A percentile compares a stretch with the other conserved stretches of the same genome.
Evolutionary conservation across 1,140 invertebrate genomes (phyloP).

Genomic region (Brachionus manjavacas): DNA sequence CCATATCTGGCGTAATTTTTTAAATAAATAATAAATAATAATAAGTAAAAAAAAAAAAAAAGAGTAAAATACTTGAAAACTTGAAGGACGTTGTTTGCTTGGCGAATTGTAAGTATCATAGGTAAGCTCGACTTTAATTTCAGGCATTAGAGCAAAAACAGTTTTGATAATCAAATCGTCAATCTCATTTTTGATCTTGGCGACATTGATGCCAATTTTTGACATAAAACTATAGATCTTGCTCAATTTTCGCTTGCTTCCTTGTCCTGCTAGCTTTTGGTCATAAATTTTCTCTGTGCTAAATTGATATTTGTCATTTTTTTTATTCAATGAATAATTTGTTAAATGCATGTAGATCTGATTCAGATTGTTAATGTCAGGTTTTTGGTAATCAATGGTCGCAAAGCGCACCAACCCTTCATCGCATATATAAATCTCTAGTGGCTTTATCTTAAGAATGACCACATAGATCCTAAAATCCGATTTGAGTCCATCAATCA

Average conservation of each 20-base stretch:
- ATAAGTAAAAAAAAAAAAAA: too few relatives aligned
- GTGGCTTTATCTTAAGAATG: slow-evolving; percentile 57
- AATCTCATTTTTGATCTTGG: slow-evolving; percentile 48
- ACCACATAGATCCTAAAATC: slow-evolving; percentile 60
- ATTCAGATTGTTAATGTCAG: slow-evolving; percentile 44
- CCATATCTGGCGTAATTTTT: too few relatives aligned
- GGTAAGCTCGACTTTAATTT: slow-evolving; percentile 56
- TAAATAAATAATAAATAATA: too few relatives aligned
- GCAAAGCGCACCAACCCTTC: slow-evolving; percentile 59
- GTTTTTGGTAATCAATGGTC: slow-evolving; percentile 57
- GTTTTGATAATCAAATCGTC: slow-evolving; percentile 60
- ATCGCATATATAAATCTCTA: slow-evolving; percentile 59
- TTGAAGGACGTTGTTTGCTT: neutral
- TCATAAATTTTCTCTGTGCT: slow-evolving; percentile 49
- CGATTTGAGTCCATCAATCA: slow-evolving; percentile 60
- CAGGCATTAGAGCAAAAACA: slow-evolving; percentile 59
- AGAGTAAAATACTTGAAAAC: neutral
- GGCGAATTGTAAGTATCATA: neutral
- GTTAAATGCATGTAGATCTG: slow-evolving; percentile 60
- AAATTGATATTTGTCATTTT: slow-evolving; percentile 56
- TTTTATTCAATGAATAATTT: slow-evolving; percentile 61
- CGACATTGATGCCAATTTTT: slow-evolving; percentile 50
- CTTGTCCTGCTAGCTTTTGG: slow-evolving; percentile 46
- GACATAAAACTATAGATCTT: slow-evolving; percentile 57
- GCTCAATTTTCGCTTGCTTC: slow-evolving; percentile 58